These are phyloP conservation scores for Heliocidaris tuberculata DNA, from an alignment of 35 echinoderm and acorn worm genomes.

Conservation along the genomic window DNA sequence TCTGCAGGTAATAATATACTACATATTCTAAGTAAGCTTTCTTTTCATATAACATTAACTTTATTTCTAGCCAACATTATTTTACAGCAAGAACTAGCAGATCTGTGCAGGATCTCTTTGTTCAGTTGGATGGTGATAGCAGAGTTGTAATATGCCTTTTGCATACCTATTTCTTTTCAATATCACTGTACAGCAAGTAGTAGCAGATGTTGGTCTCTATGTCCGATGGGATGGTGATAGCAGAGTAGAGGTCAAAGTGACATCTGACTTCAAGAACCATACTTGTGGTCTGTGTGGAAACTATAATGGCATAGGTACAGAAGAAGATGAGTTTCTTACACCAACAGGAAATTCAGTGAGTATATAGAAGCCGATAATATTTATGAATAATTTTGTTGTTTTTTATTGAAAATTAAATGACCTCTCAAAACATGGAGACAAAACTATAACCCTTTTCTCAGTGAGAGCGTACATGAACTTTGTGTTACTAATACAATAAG, in stretches of 20 bases:
- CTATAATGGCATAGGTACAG: constrained; percentile 66
- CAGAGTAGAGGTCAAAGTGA: constrained; percentile 77
- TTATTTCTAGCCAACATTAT: too few relatives aligned
- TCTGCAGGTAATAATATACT: too few relatives aligned
- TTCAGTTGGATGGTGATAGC: too few relatives aligned
- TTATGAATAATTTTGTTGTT: background rate
- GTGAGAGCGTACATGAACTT: too few relatives aligned
- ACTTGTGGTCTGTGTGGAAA: constrained; percentile 94
- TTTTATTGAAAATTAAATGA: background rate
- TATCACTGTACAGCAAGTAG: constrained; percentile 64
- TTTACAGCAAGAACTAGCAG: too few relatives aligned
- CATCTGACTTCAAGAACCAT: constrained; percentile 56
- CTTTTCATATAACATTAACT: too few relatives aligned
- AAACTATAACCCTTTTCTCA: too few relatives aligned
- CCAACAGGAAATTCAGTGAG: constrained; percentile 75
- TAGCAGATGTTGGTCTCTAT: constrained; percentile 77
- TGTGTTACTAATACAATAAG: too few relatives aligned
- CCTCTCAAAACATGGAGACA: too few relatives aligned
- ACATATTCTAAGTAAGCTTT: too few relatives aligned
- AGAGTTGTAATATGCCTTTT: too few relatives aligned
- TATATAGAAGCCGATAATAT: background rate
- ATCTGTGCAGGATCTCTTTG: too few relatives aligned
- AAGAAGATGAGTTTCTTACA: constrained; percentile 81
- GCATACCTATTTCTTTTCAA: background rate
- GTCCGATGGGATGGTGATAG: constrained; percentile 89